Percentiles rank a stretch among this genome's conserved stretches.
These are phyloP conservation scores for Brachyalestes nurse DNA, from an alignment of 2,797 vertebrate species.

Conservation along the genomic window DNA sequence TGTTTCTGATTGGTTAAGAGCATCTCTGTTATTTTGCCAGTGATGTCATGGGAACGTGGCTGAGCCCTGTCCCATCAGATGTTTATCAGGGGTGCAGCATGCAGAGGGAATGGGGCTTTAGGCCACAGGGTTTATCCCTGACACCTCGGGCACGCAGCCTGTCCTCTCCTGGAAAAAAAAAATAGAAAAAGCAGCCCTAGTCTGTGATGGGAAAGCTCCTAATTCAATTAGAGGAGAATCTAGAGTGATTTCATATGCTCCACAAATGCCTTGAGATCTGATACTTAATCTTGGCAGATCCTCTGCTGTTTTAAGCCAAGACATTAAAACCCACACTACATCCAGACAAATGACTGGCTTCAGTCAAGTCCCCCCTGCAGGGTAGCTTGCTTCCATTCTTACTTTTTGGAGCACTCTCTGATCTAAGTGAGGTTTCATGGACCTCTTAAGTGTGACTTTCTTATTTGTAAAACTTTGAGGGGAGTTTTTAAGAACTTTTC, in stretches of 20 bases:
- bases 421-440: neutral
- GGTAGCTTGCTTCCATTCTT: constrained; percentile 44
- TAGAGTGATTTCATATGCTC: constrained; percentile 74
- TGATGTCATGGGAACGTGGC: constrained; percentile 76
- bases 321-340: constrained; percentile 69
- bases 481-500: neutral
- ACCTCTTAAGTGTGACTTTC: neutral
- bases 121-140: constrained; percentile 60
- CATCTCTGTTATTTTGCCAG: constrained; percentile 52
- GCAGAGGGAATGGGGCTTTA: constrained; percentile 51
- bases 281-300: constrained; percentile 76
- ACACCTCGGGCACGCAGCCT: constrained; percentile 55
- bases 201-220: constrained; percentile 70
- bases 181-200: constrained; percentile 42
- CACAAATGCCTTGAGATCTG: constrained; percentile 70
- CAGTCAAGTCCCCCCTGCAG: constrained; percentile 45
- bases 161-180: constrained; percentile 30
- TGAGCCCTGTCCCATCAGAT: constrained; percentile 69
- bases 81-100: constrained; percentile 65
- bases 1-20: constrained; percentile 53
- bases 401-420: neutral
- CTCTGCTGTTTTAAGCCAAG: constrained; percentile 71
- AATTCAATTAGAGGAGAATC: constrained; percentile 79
- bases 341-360: constrained; percentile 65
- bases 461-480: constrained; percentile 19